phyloP scores from a whole-genome alignment of 2,888 invertebrate genomes.

The Halictus quadricinctus region DNA sequence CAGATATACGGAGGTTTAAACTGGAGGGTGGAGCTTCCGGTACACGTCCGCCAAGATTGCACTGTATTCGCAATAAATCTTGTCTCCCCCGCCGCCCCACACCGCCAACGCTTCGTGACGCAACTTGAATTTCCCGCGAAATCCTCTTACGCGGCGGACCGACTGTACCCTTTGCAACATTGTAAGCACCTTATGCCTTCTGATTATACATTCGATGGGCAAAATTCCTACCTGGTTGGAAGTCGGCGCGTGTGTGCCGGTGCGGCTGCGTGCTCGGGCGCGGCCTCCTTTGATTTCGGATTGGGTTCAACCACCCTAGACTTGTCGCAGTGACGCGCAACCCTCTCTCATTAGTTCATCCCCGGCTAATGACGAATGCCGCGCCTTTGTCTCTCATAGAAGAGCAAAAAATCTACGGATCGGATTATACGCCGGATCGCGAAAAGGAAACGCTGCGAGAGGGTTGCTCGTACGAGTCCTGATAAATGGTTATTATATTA shows the following conservation, averaged over 20 bases:
- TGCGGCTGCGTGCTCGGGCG: not conserved
- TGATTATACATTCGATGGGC: slow-evolving; percentile 63
- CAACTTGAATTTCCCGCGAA: slow-evolving; percentile 57
- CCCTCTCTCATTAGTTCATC: slow-evolving; percentile 36
- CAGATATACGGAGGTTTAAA: slow-evolving; percentile 63
- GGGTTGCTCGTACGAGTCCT: not conserved
- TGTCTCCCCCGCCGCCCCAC: not conserved
- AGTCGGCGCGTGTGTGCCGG: not conserved
- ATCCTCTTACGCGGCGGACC: slow-evolving; percentile 61
- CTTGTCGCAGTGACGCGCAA: not conserved
- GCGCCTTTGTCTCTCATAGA: not conserved
- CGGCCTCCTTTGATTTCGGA: slow-evolving; percentile 42
- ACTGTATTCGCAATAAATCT: slow-evolving; percentile 63
- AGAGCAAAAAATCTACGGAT: not conserved
- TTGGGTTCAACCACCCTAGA: not conserved
- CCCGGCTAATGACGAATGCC: slow-evolving; percentile 31
- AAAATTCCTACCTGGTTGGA: not conserved
- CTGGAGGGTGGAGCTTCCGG: slow-evolving; percentile 50
- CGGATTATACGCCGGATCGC: not conserved
- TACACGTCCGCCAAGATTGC: slow-evolving; percentile 61
- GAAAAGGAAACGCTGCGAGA: not conserved
- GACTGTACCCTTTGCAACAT: slow-evolving; percentile 50
- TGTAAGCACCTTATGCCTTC: slow-evolving; percentile 59
- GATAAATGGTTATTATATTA: not conserved
- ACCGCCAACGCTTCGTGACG: not conserved